phyloP scores from a whole-genome alignment of 1,140 invertebrate genomes.

The Pogonomyrmex barbatus region DNA sequence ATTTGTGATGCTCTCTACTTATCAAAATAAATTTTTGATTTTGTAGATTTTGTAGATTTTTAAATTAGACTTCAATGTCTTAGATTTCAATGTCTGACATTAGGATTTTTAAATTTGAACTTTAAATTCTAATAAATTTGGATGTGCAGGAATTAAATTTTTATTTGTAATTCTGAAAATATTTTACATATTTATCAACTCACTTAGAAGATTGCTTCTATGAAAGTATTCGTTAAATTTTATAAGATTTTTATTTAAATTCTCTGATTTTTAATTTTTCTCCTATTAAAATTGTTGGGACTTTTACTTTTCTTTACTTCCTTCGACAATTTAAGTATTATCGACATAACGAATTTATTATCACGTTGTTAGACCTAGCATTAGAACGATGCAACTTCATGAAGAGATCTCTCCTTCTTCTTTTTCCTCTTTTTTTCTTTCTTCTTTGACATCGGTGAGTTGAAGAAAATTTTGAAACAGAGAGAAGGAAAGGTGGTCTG shows the following conservation, averaged over 20 bases:
- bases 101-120: not conserved
- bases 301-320: not conserved
- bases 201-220: not conserved
- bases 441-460: conserved; percentile 46
- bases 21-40: conserved; percentile 4
- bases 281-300: not conserved
- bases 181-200: not conserved
- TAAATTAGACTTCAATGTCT: not conserved
- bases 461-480: conserved; percentile 45
- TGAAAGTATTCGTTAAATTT: not conserved
- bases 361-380: not conserved
- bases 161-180: not conserved
- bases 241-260: not conserved
- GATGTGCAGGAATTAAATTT: conserved; percentile 3
- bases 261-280: not conserved
- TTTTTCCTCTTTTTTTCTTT: conserved; percentile 6
- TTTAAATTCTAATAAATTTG: not conserved
- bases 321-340: not conserved
- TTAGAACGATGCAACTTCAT: conserved; percentile 32
- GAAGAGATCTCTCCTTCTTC: conserved; percentile 24
- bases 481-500: conserved; percentile 45
- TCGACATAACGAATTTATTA: conserved; percentile 46
- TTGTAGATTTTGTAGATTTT: not conserved
- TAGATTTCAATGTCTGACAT: not conserved
- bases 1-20: conserved; percentile 41